These are phyloP conservation scores for Lithophane ornitopus DNA, from an alignment of 2,888 invertebrate genomes.

Conservation along the genomic window DNA sequence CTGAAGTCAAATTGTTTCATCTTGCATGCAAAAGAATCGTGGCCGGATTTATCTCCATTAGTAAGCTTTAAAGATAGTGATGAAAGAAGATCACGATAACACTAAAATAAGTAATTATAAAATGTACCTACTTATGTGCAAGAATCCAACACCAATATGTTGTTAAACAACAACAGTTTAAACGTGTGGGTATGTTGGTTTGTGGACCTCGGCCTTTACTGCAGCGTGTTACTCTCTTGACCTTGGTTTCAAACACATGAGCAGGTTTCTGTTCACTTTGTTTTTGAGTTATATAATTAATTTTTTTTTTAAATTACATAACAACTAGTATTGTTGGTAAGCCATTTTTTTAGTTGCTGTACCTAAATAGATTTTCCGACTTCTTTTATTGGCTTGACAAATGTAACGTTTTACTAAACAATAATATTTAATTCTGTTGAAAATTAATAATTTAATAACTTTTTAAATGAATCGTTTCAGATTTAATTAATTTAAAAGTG, in stretches of 20 bases:
- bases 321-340: neutral
- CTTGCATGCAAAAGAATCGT: neutral
- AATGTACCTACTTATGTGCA: neutral
- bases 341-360: neutral
- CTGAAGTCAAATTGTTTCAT: neutral
- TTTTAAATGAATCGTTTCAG: no score
- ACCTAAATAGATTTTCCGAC: neutral
- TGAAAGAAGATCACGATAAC: neutral
- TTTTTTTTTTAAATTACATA: neutral
- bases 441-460: no score
- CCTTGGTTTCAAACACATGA: constrained; percentile 16
- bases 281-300: neutral
- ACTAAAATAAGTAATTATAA: neutral
- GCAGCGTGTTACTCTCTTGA: neutral
- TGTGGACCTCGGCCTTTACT: constrained; percentile 20
- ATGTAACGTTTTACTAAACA: neutral
- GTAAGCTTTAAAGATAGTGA: neutral
- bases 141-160: no score
- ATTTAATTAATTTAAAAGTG: no score
- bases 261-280: neutral
- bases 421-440: no score
- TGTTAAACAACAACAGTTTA: no score
- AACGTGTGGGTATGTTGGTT: constrained; percentile 13
- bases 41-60: neutral
- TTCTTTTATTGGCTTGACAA: no score